These are phyloP conservation scores for Octopus bimaculoides DNA, from an alignment of 1,140 invertebrate genomes.

Conservation along the genomic window DNA sequence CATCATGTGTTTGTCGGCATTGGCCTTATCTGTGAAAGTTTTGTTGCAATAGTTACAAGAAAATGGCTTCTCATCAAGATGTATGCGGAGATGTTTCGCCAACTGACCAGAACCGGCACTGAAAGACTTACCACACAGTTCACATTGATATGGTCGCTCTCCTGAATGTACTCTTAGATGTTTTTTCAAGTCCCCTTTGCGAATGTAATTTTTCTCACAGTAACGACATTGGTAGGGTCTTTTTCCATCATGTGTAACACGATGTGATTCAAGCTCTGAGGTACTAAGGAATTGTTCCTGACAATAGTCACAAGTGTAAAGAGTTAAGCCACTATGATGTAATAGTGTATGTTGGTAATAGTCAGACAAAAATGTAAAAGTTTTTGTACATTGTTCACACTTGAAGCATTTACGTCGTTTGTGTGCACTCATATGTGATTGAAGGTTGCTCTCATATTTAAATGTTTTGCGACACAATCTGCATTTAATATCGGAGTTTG, in stretches of 20 bases:
- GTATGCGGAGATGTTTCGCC: conserved; percentile 52
- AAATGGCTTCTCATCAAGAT: conserved; percentile 56
- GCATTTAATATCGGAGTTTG: conserved; percentile 35
- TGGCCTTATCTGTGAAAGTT: conserved; percentile 55
- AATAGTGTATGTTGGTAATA: conserved; percentile 18
- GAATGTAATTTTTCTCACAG: conserved; percentile 19
- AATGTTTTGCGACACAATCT: conserved; percentile 45
- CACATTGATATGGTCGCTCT: neutral
- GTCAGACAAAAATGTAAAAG: conserved; percentile 14
- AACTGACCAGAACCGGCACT: conserved; percentile 52
- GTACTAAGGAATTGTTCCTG: neutral
- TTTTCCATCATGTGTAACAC: neutral
- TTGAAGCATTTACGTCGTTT: conserved; percentile 23
- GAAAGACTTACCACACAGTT: neutral
- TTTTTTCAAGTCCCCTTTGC: conserved; percentile 12
- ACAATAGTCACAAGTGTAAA: conserved; percentile 28
- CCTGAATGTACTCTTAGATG: conserved; percentile 19
- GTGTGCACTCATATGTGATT: conserved; percentile 51
- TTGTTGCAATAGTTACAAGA: conserved; percentile 52
- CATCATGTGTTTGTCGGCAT: conserved; percentile 48
- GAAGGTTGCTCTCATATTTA: conserved; percentile 35
- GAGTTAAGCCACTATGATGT: conserved; percentile 52
- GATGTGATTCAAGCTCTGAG: neutral
- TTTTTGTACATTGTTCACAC: conserved; percentile 16
- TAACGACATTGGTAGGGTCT: conserved; percentile 46